phyloP scores from a whole-genome alignment of 1,140 invertebrate genomes.

The Anagrus nilaparvatae region DNA sequence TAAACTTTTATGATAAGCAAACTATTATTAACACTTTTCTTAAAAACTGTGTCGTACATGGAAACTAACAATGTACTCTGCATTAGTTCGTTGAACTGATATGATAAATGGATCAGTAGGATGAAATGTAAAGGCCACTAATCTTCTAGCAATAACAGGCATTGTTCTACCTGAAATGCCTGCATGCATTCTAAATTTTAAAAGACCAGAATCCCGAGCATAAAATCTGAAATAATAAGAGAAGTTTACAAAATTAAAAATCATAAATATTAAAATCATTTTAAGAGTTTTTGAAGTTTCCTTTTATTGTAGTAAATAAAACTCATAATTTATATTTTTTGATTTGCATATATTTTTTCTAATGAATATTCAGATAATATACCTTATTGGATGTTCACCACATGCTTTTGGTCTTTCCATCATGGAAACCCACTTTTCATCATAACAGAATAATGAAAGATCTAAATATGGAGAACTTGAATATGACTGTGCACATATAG shows the following conservation, averaged over 20 bases:
- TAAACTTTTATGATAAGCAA: too few relatives aligned
- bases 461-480: conserved; percentile 90
- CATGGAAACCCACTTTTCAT: conserved; percentile 92
- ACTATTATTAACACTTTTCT: too few relatives aligned
- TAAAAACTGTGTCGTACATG: conserved; percentile 73
- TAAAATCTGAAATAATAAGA: conserved; percentile 64
- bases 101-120: conserved; percentile 93
- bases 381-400: conserved; percentile 88
- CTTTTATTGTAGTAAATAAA: conserved; percentile 3
- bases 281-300: background rate
- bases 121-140: conserved; percentile 98
- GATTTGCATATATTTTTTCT: conserved; percentile 3
- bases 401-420: conserved; percentile 92
- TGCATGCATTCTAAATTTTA: conserved; percentile 84
- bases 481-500: conserved; percentile 91
- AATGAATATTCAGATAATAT: conserved; percentile 18
- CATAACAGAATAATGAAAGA: conserved; percentile 86
- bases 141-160: conserved; percentile 51
- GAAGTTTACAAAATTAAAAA: background rate
- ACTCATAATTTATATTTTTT: conserved; percentile 1
- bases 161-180: conserved; percentile 54
- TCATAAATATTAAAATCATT: background rate
- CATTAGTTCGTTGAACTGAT: conserved; percentile 87
- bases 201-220: conserved; percentile 73
- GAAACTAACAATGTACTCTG: conserved; percentile 95